Conservation (phyloP, 2,113 vertebrate species). For the Hippolais icterina region DNA sequence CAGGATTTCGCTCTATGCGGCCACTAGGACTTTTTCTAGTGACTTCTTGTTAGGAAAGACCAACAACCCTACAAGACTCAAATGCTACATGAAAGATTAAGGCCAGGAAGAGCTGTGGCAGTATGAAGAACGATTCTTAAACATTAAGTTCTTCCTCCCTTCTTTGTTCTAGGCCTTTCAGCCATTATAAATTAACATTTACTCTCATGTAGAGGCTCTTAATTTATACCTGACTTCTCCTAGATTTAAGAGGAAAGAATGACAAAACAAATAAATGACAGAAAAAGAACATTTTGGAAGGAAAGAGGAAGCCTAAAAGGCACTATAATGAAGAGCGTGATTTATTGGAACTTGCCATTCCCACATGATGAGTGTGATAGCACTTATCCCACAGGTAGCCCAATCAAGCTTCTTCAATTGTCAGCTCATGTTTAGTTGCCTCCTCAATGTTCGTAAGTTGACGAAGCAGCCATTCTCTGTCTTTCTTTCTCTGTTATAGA, state of each 20-base stretch:
- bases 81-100: not conserved
- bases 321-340: not conserved
- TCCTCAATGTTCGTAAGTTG: slow-evolving; percentile 82
- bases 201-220: not conserved
- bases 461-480: slow-evolving; percentile 72
- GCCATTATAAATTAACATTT: not conserved
- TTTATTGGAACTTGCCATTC: not conserved
- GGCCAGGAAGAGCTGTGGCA: not conserved
- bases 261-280: not conserved
- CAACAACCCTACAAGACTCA: not conserved
- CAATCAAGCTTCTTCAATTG: slow-evolving; percentile 64
- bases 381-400: not conserved
- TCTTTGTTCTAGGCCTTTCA: not conserved
- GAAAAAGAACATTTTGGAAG: not conserved
- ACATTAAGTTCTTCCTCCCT: not conserved
- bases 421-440: slow-evolving; percentile 74
- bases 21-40: not conserved
- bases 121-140: not conserved
- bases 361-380: not conserved
- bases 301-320: not conserved
- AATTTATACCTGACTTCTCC: not conserved
- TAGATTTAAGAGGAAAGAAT: not conserved
- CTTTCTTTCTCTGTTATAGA: slow-evolving; percentile 36
- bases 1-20: not conserved
- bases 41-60: not conserved